These are phyloP conservation scores for Hylaeus volcanicus DNA, from an alignment of 1,140 invertebrate genomes.

Conservation along the genomic window DNA sequence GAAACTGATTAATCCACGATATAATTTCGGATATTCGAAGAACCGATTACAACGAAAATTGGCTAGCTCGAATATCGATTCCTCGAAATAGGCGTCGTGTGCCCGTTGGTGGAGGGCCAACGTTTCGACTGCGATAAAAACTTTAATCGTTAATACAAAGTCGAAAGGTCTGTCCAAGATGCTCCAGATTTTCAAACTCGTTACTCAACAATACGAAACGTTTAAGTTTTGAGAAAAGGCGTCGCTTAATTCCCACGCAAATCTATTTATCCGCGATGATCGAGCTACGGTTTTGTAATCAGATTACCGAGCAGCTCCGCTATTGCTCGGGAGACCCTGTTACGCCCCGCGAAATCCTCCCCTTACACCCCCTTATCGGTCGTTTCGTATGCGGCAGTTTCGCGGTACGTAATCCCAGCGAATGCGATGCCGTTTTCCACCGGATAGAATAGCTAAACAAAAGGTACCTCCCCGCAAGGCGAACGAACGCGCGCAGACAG, in stretches of 20 bases:
- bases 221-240: background rate
- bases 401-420: constrained; percentile 26
- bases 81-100: background rate
- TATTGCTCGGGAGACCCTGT: background rate
- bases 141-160: background rate
- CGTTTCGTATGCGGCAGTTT: constrained; percentile 13
- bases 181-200: background rate
- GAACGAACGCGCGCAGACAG: background rate
- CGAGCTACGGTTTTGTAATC: constrained; percentile 17
- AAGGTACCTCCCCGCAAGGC: background rate
- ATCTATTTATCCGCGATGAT: constrained; percentile 27
- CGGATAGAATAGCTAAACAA: constrained; percentile 7
- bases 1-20: no score
- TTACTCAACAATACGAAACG: constrained; percentile 11
- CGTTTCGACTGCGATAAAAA: background rate
- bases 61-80: background rate
- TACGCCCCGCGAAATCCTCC: background rate
- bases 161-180: background rate
- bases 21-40: background rate
- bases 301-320: constrained; percentile 21
- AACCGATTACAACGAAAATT: constrained; percentile 1
- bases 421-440: background rate
- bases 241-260: constrained; percentile 32
- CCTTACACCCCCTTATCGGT: background rate
- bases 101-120: background rate